A percentile compares a stretch with the other conserved stretches of the same genome.
Evolutionary conservation across 2,113 vertebrate species (phyloP).

Genomic region (Bubalus kerabau): DNA sequence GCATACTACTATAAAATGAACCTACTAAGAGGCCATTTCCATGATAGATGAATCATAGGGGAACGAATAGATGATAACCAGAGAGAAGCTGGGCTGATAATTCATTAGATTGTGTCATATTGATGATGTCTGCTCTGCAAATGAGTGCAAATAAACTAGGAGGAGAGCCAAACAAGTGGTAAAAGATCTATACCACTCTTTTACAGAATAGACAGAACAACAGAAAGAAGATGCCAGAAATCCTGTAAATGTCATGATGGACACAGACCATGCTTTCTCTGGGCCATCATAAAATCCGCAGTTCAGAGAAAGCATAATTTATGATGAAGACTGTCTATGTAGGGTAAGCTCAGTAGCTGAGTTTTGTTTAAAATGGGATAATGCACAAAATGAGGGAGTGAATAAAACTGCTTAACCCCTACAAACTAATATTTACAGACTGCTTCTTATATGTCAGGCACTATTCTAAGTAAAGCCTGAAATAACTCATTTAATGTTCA

Average conservation of each 20-base stretch:
- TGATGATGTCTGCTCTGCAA: neutral
- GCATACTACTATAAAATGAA: neutral
- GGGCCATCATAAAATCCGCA: neutral
- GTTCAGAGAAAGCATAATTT: neutral
- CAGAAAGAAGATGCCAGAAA: neutral
- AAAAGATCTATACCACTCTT: neutral
- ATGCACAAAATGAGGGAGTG: neutral
- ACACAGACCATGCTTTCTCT: neutral
- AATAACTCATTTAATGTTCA: neutral
- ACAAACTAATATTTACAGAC: neutral
- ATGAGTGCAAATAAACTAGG: neutral
- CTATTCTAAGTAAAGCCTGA: neutral
- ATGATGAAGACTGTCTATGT: neutral
- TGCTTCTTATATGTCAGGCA: neutral
- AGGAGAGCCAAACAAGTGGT: neutral
- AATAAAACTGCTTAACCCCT: neutral
- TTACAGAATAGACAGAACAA: neutral
- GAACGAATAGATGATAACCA: neutral
- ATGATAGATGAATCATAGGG: neutral
- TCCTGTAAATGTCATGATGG: neutral
- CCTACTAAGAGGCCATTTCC: neutral
- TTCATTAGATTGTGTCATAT: neutral
- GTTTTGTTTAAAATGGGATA: neutral
- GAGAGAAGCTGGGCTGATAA: neutral
- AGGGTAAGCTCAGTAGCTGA: neutral